A percentile compares a stretch with the other conserved stretches of the same genome.
phyloP scores from a whole-genome alignment of 2,888 invertebrate genomes.

The Pasiphila rectangulata region DNA sequence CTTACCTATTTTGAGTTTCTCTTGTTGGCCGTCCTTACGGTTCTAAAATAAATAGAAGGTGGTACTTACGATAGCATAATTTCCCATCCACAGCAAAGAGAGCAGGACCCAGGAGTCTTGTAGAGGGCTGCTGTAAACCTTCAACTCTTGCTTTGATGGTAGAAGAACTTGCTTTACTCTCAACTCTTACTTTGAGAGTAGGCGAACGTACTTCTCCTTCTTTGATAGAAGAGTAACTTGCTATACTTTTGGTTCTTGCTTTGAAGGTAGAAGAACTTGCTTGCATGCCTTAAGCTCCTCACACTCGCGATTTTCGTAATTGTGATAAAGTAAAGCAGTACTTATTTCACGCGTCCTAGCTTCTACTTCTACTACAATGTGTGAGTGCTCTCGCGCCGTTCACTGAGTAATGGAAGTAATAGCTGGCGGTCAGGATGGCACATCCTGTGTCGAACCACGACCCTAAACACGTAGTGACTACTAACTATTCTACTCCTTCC shows the following conservation, averaged over 20 bases:
- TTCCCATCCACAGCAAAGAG: constrained; percentile 15
- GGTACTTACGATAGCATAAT: constrained; percentile 32
- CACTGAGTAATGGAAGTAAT: constrained; percentile 55
- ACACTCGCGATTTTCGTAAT: too few relatives aligned
- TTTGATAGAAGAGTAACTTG: too few relatives aligned
- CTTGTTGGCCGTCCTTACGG: too few relatives aligned
- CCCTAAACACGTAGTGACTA: constrained; percentile 43
- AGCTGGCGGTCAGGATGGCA: constrained; percentile 43
- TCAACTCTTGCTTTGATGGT: constrained; percentile 9
- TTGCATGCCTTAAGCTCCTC: too few relatives aligned
- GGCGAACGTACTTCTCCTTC: too few relatives aligned
- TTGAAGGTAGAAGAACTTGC: too few relatives aligned
- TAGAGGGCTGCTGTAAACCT: constrained; percentile 2
- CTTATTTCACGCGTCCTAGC: constrained; percentile 11
- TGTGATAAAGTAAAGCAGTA: too few relatives aligned
- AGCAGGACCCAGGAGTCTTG: not conserved
- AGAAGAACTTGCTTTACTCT: constrained; percentile 13
- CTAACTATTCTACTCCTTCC: constrained; percentile 35
- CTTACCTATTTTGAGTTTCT: too few relatives aligned
- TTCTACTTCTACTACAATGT: constrained; percentile 19
- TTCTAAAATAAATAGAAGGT: constrained; percentile 12
- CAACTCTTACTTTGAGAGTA: too few relatives aligned
- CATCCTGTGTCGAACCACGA: constrained; percentile 55
- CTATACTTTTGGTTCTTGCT: too few relatives aligned
- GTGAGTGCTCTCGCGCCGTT: constrained; percentile 49